These are phyloP conservation scores for Cataglyphis hispanica DNA, from an alignment of 1,140 invertebrate genomes.

Conservation along the genomic window DNA sequence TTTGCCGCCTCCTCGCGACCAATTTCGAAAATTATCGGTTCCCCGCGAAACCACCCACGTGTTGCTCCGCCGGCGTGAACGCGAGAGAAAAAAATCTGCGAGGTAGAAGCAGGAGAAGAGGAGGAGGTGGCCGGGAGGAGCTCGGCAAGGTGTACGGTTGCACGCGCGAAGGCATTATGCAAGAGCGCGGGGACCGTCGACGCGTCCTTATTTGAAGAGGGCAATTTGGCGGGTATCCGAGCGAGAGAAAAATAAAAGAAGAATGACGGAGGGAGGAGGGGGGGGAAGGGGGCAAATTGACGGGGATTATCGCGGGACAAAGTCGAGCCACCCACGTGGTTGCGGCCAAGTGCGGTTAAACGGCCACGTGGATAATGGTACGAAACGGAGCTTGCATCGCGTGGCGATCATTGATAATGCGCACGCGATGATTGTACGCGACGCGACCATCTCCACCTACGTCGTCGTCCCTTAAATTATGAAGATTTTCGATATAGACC, in stretches of 20 bases:
- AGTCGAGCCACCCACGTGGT: constrained; percentile 65
- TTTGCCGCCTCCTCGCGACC: constrained; percentile 19
- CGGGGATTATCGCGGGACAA: constrained; percentile 60
- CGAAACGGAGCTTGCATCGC: not conserved
- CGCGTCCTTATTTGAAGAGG: constrained; percentile 55
- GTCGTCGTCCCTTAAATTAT: not conserved
- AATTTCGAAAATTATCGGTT: constrained; percentile 67
- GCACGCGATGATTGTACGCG: constrained; percentile 25
- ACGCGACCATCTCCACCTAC: not conserved
- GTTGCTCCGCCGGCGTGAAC: constrained; percentile 28
- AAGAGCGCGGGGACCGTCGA: constrained; percentile 44
- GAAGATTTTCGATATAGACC: not conserved
- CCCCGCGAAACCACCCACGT: constrained; percentile 59
- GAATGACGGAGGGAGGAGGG: not conserved
- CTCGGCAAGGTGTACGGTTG: constrained; percentile 41
- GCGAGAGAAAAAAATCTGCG: constrained; percentile 12
- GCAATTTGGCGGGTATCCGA: constrained; percentile 47
- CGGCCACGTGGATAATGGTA: constrained; percentile 30
- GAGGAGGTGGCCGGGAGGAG: not conserved
- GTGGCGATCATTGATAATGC: constrained; percentile 34
- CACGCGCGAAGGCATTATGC: constrained; percentile 43
- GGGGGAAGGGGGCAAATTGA: constrained; percentile 3
- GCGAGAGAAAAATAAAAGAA: constrained; percentile 28
- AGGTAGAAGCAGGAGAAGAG: constrained; percentile 12
- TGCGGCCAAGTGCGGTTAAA: constrained; percentile 32